These are phyloP conservation scores for Acrocyrtus sp. DNA, from an alignment of 2,888 invertebrate species.

Conservation along the genomic window DNA sequence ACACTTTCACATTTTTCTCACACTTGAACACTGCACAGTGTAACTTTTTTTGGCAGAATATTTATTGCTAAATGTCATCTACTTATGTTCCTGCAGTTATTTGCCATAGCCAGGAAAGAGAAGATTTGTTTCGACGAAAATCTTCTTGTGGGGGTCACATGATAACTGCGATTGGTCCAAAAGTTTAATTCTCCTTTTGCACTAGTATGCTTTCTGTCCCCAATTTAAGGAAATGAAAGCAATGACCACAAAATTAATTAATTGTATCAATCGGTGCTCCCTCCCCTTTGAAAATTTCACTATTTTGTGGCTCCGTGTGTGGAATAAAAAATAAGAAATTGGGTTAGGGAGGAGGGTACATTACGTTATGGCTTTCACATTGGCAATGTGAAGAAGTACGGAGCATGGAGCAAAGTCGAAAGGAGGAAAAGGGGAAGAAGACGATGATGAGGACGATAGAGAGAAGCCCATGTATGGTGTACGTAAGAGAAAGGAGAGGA, in stretches of 20 bases:
- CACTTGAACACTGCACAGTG: neutral
- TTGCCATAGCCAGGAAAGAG: too few species aligned
- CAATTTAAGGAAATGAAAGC: too few species aligned
- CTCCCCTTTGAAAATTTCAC: slow-evolving; percentile 25
- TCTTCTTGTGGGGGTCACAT: slow-evolving; percentile 17
- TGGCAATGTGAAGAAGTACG: slow-evolving; percentile 46
- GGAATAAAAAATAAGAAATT: slow-evolving; percentile 28
- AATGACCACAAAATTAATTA: too few species aligned
- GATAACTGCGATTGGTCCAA: too few species aligned
- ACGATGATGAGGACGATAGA: slow-evolving; percentile 7
- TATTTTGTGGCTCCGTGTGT: too few species aligned
- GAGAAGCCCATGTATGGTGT: slow-evolving; percentile 4
- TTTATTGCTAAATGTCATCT: too few species aligned
- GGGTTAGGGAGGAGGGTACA: slow-evolving; percentile 46
- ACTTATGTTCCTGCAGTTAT: too few species aligned
- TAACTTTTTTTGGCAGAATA: slow-evolving; percentile 17
- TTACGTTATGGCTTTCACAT: slow-evolving; percentile 51
- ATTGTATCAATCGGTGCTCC: too few species aligned
- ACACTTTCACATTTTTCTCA: neutral
- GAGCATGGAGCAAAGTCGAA: slow-evolving; percentile 30
- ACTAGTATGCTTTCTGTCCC: too few species aligned
- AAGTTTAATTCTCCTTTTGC: too few species aligned
- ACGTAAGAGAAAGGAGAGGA: neutral
- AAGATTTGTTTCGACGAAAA: neutral
- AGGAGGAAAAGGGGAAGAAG: slow-evolving; percentile 21